Evolutionary conservation across 2,113 vertebrate genomes (phyloP).

Genomic region (Salvator merianae): DNA sequence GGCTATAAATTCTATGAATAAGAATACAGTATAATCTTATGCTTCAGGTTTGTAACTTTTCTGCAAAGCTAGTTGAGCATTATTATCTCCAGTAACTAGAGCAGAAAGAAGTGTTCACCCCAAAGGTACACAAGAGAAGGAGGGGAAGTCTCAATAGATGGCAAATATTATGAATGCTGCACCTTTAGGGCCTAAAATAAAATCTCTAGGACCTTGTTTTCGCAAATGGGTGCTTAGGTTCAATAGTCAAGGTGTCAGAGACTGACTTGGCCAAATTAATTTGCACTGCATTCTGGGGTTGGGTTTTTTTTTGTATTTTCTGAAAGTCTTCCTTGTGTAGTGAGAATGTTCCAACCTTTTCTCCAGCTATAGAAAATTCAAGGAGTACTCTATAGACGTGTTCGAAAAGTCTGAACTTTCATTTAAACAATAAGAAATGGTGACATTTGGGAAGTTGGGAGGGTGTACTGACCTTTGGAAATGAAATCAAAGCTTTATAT

Average conservation of each 20-base stretch:
- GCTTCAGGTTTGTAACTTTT: constrained; percentile 5
- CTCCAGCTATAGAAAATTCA: neutral
- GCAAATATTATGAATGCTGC: neutral
- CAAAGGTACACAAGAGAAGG: neutral
- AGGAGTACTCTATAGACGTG: neutral
- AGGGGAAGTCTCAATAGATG: neutral
- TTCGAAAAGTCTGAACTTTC: neutral
- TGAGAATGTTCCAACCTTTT: neutral
- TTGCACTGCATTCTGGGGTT: neutral
- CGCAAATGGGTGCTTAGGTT: neutral
- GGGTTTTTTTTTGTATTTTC: too few relatives aligned
- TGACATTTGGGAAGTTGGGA: neutral
- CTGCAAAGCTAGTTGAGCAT: constrained; percentile 2
- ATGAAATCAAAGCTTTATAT: neutral
- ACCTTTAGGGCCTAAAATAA: neutral
- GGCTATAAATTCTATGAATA: constrained; percentile 27
- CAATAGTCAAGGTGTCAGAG: neutral
- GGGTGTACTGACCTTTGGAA: neutral
- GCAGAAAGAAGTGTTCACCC: neutral
- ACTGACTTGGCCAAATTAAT: neutral
- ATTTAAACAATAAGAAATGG: neutral
- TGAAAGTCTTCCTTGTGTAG: neutral
- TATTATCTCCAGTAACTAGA: neutral
- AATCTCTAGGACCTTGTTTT: neutral
- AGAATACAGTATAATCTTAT: constrained; percentile 5